Base-by-base conservation (phyloP, 1,140 invertebrate genomes). In the Gyrodactylus bullatarudis region DNA sequence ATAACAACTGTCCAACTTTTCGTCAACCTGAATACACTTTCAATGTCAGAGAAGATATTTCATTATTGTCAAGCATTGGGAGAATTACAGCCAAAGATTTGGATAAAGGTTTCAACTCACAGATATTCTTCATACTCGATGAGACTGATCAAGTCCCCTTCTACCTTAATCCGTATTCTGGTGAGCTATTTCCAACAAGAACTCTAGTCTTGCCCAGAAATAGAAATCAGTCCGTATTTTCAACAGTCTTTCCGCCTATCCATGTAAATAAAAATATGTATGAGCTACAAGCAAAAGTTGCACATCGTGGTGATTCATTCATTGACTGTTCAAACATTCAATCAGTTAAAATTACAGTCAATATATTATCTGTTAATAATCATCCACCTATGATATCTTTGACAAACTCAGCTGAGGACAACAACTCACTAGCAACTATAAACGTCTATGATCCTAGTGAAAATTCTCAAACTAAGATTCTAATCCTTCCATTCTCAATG, bases 1-100 rank as follows among this genome's bases (percentile, higher is more conserved):
- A 71, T 26, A 24, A 71, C 23, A 71, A 71, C 24, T 71, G 70
- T 71, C 70, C 70, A 24, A 1, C 24, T 19, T 71, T 71, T 71
- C 8, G 8, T 23, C 20, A 71, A 16, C 20, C 21, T 1, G 24
- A 71, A 16, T 25, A 23, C 26, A 24, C 22, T 1, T 71, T 71
- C 24, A 71, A 23, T 25, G 70, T 25, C 24, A 23, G 24, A 2
- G 70, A 71, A 24, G 24, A 71, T n/a, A 23, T 24, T 23, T 26
- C 70, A 2, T 23, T 71, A 20, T 21, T 1, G 2, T 25, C 23
- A 16, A 2, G 24, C 20, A 26, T 71, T 2, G 70, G 70, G 1
- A 8, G 1, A 24, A 24, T 71, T 2, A 24, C 70, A 1, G 70
- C 70, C 2, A 71, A 21, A 23, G 70, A 71, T 24, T n/a, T 24